Conservation (phyloP, 2,113 vertebrate genomes). For the Xiphophorus hellerii region DNA sequence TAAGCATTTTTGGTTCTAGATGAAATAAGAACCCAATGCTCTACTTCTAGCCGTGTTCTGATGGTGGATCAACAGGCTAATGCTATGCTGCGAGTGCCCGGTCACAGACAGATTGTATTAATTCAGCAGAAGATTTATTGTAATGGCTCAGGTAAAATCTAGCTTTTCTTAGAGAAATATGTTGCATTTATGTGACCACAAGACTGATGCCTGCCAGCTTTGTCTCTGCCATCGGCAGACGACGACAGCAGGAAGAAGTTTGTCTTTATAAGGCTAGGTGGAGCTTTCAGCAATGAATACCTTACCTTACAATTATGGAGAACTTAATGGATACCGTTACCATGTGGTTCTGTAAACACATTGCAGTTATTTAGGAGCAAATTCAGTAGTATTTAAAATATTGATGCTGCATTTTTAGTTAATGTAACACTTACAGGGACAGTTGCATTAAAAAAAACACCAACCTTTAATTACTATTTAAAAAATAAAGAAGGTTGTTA, state of each 20-base stretch:
- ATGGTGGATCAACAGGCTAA: neutral
- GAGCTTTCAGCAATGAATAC: too few species aligned
- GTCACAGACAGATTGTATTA: neutral
- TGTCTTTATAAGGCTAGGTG: neutral
- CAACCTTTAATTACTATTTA: too few species aligned
- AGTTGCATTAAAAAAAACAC: too few species aligned
- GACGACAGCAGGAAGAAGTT: neutral
- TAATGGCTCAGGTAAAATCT: neutral
- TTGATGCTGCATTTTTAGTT: too few species aligned
- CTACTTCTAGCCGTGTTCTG: too few species aligned
- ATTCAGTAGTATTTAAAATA: neutral
- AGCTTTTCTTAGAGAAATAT: neutral
- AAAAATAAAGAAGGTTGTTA: too few species aligned
- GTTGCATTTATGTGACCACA: neutral
- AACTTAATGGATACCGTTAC: too few species aligned
- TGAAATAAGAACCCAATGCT: too few species aligned
- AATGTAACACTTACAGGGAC: too few species aligned
- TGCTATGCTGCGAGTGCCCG: neutral
- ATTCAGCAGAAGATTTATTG: neutral
- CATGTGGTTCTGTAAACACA: too few species aligned
- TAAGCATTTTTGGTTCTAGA: too few species aligned
- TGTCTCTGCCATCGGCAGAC: neutral
- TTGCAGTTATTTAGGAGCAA: too few species aligned
- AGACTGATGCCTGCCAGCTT: neutral
- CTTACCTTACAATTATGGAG: neutral